These are phyloP conservation scores for Melanostigma gelatinosum DNA, from an alignment of 2,113 vertebrate genomes.

Conservation along the genomic window DNA sequence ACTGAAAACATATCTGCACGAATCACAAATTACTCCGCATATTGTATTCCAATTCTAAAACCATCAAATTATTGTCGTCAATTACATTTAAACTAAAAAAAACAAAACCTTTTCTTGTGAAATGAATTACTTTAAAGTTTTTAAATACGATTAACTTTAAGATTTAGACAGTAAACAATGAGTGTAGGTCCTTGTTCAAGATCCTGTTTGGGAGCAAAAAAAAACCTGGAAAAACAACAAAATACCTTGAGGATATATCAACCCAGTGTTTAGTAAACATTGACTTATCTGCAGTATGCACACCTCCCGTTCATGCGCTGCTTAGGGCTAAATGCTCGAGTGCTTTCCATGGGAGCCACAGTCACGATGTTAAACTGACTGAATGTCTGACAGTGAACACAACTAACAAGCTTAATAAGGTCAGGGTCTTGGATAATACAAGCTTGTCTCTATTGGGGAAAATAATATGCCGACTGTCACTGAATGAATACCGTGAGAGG, in stretches of 20 bases:
- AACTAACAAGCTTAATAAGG: constrained; percentile 31
- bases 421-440: constrained; percentile 32
- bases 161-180: not conserved
- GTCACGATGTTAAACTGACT: constrained; percentile 27
- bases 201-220: constrained; percentile 5
- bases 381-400: constrained; percentile 6
- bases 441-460: constrained; percentile 31
- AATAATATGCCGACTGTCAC: constrained; percentile 40
- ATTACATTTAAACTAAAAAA: not conserved
- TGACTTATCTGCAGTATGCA: not conserved
- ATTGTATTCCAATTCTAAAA: not conserved
- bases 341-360: constrained; percentile 16
- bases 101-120: not conserved
- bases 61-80: not conserved
- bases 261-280: constrained; percentile 15
- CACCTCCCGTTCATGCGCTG: constrained; percentile 10
- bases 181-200: not conserved
- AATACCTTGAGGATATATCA: constrained; percentile 5
- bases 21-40: not conserved
- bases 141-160: not conserved
- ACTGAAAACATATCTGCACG: not conserved
- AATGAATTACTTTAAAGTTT: not conserved
- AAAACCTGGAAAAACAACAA: not conserved
- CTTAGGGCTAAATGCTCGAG: not conserved
- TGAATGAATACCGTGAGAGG: constrained; percentile 18